Percentiles rank a stretch among this genome's conserved stretches.
phyloP scores from a whole-genome alignment of 2,888 invertebrate genomes.

The Elgonia sp. region DNA sequence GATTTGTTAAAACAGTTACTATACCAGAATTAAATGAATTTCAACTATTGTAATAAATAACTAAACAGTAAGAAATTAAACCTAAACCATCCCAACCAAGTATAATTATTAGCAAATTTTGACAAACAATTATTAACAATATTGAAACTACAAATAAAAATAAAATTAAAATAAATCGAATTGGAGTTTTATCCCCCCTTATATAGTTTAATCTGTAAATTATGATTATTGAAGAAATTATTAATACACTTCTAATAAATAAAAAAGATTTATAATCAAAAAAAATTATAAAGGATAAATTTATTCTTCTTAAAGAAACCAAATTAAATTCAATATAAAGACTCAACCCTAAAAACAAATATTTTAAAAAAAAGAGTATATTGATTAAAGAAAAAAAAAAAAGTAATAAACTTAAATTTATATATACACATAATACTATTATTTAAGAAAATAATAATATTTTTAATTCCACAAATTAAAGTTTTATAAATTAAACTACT shows the following conservation, averaged over 20 bases:
- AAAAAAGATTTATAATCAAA: conserved; percentile 90
- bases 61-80: conserved; percentile 91
- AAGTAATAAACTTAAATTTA: conserved; percentile 85
- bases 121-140: conserved; percentile 90
- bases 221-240: conserved; percentile 88
- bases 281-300: conserved; percentile 88
- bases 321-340: conserved; percentile 89
- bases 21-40: conserved; percentile 91
- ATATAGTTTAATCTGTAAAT: conserved; percentile 88
- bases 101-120: conserved; percentile 91
- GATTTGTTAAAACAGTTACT: conserved; percentile 92
- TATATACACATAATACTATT: conserved; percentile 85
- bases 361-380: conserved; percentile 83
- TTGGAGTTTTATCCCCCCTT: conserved; percentile 84
- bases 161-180: conserved; percentile 90
- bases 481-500: conserved; percentile 91
- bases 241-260: conserved; percentile 90
- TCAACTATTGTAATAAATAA: conserved; percentile 91
- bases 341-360: conserved; percentile 84
- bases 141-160: conserved; percentile 91
- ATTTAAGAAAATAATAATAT: conserved; percentile 87
- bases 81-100: conserved; percentile 93
- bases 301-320: conserved; percentile 87
- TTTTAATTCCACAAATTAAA: conserved; percentile 90
- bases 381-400: conserved; percentile 83